Base-by-base conservation (phyloP, 2,888 invertebrate genomes). In the Drosophila kambysellisi region DNA sequence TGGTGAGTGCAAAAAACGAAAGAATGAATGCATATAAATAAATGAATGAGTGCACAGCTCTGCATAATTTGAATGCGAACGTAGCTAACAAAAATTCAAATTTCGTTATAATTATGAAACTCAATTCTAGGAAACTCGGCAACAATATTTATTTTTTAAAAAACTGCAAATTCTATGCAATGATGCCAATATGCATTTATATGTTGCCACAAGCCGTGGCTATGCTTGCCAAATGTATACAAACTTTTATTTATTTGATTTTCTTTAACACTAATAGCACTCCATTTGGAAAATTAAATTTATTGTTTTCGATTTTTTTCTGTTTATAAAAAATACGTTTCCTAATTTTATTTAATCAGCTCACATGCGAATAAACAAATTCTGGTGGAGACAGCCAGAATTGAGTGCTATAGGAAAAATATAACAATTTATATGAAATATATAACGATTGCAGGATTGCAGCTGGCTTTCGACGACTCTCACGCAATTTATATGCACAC, bases 401-500 rank as follows among this genome's bases (percentile, higher is more conserved):
- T n/a, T n/a, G n/a, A 4, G 9, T 41, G 9, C 41, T 9, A 20
- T 11, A 2, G 11, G 15, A n/a, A 41, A 20, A 43, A 11, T 2
- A 43, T 20, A 4, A 43, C 11, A 48, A 15, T 25, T 15, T 25
- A 25, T 48, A 15, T 6, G 7, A 29, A 8, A 25, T 25, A 70
- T 68, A 74, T 70, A 86, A 72, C 59, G 59, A 64, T 63, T 71
- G 70, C 17, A 48, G 62, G 32, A 67, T 53, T 66, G 57, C 60
- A 66, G 51, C 63, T 73, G 60, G 60, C 64, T 53, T 56, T 53
- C 25, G 29, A 48, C 8, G 30, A 48, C 66, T 59, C 53, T 56
- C 37, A 35, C n/a, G 59, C 74, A 70, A 83, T 84, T 87, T 83
- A 76, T 81, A 70, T 87, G 79, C 76, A 63, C 70, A 70, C 61